Percentiles rank a stretch among this genome's conserved stretches.
Conservation (phyloP, 2,113 vertebrate genomes). For the Alces alces region DNA sequence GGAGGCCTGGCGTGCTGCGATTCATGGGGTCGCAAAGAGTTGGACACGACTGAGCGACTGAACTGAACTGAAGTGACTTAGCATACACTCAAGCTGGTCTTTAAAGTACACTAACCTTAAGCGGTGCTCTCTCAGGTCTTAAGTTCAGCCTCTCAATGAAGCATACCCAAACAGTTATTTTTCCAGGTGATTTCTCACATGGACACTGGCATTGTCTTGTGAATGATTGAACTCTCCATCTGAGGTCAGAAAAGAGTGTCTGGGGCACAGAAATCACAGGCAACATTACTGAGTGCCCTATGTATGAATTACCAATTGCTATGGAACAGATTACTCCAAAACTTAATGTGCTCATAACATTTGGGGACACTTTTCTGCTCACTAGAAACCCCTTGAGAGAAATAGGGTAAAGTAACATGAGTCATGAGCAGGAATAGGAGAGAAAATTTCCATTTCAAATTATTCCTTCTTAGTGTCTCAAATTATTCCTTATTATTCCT, state of each 20-base stretch:
- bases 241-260: background rate
- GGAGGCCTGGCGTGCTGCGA: too few species aligned
- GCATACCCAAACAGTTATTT: background rate
- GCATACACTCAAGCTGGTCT: background rate
- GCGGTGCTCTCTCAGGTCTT: background rate
- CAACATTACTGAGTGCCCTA: background rate
- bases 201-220: background rate
- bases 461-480: background rate
- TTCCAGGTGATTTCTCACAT: background rate
- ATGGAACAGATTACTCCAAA: background rate
- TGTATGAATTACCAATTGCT: background rate
- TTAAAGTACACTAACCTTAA: background rate
- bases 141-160: background rate
- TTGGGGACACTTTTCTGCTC: background rate
- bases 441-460: conserved; percentile 25
- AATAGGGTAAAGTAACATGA: background rate
- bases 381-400: conserved; percentile 3
- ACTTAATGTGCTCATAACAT: background rate
- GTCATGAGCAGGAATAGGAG: background rate
- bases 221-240: background rate
- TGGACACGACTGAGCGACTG: background rate
- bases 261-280: background rate
- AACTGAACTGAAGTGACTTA: background rate
- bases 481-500: background rate
- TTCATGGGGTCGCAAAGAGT: background rate